A percentile compares a stretch with the other conserved stretches of the same genome.
phyloP scores from a whole-genome alignment of 2,797 vertebrate genomes.

The Cuculus canorus region DNA sequence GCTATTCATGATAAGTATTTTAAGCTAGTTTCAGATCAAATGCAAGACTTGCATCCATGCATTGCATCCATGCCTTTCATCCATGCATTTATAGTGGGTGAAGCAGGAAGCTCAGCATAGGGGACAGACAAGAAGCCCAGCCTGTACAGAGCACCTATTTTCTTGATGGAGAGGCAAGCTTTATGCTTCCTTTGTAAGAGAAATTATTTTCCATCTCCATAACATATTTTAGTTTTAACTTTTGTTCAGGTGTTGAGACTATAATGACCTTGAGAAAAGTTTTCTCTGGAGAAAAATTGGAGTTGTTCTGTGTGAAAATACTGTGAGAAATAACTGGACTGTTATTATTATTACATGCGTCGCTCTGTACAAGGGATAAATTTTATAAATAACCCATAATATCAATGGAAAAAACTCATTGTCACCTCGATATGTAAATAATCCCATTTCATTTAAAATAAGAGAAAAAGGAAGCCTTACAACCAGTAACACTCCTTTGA shows the following conservation, averaged over 20 bases:
- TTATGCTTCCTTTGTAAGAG: not conserved
- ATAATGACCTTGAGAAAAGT: not conserved
- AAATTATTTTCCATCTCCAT: not conserved
- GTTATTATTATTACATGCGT: not conserved
- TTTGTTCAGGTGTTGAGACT: not conserved
- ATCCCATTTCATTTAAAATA: not conserved
- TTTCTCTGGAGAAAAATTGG: not conserved
- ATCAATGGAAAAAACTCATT: not conserved
- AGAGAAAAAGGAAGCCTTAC: not conserved
- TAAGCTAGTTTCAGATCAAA: not conserved
- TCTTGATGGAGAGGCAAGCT: not conserved
- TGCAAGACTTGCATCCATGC: not conserved
- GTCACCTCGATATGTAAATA: not conserved
- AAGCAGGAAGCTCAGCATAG: fast-evolving
- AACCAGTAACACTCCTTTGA: not conserved
- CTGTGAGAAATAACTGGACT: not conserved
- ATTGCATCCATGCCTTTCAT: not conserved
- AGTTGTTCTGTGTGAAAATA: not conserved
- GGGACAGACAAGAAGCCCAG: not conserved
- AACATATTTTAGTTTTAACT: not conserved
- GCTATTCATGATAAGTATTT: not conserved
- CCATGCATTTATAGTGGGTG: not conserved
- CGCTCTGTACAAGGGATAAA: not conserved
- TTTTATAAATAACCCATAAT: not conserved
- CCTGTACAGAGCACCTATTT: not conserved